Evolutionary conservation across 2,888 invertebrate species (phyloP).

Genomic region (Clusia tigrina): DNA sequence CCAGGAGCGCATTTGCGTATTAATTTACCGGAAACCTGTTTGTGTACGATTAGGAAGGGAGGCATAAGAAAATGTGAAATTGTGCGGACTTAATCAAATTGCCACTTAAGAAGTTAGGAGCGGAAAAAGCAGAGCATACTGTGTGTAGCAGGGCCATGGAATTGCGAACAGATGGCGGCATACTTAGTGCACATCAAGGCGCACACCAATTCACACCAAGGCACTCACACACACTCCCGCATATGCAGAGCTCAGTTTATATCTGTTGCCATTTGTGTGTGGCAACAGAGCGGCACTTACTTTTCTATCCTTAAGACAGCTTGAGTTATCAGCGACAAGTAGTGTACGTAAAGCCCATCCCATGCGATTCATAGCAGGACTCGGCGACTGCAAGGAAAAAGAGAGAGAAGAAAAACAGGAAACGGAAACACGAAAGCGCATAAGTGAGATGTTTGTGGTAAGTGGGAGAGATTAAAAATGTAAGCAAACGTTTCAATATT

Average conservation of each 20-base stretch:
- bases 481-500: neutral
- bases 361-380: conserved; percentile 72
- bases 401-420: no score
- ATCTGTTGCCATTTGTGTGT: neutral
- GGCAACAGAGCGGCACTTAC: conserved; percentile 51
- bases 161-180: neutral
- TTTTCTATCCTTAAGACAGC: conserved; percentile 73
- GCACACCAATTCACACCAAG: neutral
- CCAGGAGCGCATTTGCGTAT: conserved; percentile 78
- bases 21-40: conserved; percentile 68
- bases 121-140: no score
- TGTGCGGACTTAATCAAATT: no score
- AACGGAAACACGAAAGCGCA: neutral
- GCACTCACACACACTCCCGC: no score
- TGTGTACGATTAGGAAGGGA: neutral
- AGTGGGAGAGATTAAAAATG: neutral
- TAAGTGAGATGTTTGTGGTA: conserved; percentile 6
- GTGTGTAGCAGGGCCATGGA: neutral
- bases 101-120: neutral
- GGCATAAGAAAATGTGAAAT: neutral
- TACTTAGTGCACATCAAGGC: neutral
- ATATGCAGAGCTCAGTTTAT: no score
- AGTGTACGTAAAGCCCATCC: conserved; percentile 76
- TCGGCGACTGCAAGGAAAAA: conserved; percentile 66
- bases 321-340: conserved; percentile 71